Percentiles rank a stretch among this genome's conserved stretches.
phyloP scores from a whole-genome alignment of 2,888 invertebrate species.

The Drosophila fungiperda region DNA sequence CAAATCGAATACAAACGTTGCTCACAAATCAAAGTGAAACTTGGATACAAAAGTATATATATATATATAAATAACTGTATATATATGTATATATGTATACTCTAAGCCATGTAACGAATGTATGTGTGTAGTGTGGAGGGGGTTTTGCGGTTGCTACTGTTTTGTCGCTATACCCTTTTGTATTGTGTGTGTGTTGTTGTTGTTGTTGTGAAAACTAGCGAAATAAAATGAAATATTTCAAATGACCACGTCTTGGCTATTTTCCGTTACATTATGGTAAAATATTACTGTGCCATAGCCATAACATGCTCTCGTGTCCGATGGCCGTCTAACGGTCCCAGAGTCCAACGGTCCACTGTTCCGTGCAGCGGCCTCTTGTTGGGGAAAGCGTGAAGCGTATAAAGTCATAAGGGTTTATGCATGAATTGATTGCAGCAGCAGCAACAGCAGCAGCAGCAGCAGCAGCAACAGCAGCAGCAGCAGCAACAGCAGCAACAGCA shows the following conservation, averaged over 20 bases:
- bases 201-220: slow-evolving; percentile 65
- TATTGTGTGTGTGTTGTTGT: slow-evolving; percentile 38
- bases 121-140: not conserved
- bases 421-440: slow-evolving; percentile 78
- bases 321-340: slow-evolving; percentile 26
- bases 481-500: slow-evolving; percentile 39
- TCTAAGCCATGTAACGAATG: not conserved
- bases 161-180: slow-evolving; percentile 4
- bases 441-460: slow-evolving; percentile 8
- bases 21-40: not conserved
- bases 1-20: not conserved
- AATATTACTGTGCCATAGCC: slow-evolving; percentile 70
- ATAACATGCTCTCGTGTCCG: slow-evolving; percentile 58
- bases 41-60: not conserved
- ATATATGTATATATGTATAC: too few species aligned
- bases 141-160: slow-evolving; percentile 4
- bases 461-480: not conserved
- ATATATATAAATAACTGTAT: not conserved
- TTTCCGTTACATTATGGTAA: slow-evolving; percentile 82
- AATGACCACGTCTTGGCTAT: slow-evolving; percentile 81
- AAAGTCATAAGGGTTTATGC: slow-evolving; percentile 80
- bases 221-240: slow-evolving; percentile 79
- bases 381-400: slow-evolving; percentile 82
- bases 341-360: slow-evolving; percentile 49
- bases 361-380: slow-evolving; percentile 60